Base-by-base conservation (phyloP, 2,797 vertebrate genomes). In the Melanotaenia maccullochi region DNA sequence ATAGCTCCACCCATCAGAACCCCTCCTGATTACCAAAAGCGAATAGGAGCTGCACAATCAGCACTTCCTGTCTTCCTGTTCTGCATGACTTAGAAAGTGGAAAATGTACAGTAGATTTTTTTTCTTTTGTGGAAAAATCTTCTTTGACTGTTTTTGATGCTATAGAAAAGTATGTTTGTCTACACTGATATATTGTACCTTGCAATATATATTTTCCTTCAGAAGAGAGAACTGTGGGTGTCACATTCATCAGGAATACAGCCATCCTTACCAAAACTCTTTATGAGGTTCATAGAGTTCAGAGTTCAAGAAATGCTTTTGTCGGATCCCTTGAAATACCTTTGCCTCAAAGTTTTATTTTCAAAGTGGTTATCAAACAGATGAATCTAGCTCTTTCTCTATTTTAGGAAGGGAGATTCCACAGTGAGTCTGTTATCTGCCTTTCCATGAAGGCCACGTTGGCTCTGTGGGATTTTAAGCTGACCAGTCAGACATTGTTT, bases 1-100 rank as follows among this genome's bases (percentile, higher is more conserved):
- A 0, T 81, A 82, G 82, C 89, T 77, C 87, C 87, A 72, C 91
- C 93, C 83, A 85, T 85, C 74, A 78, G 83, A 89, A 77, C 83
- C 76, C 75, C 77, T 86, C 71, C 82, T 82, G 76, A 71, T 79
- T 57, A 76, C 81, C 68, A 25, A 75, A 84, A 82, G 74, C 18
- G n/a, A 85, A 82, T 78, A 85, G 91, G 91, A 94, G 92, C 85
- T 82, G 86, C 84, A 60, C 68, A 85, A 92, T 93, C 93, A 93
- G 93, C 91, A 89, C 78, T 92, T 95, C 91, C 87, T 87, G 79
- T 54, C 78, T 55, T 68, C 78, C 79, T 60, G 59, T 81, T 74
- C 75, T 83, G 80, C 76, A 79, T 75, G 81, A 88, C 67, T 73
- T 35, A 30, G 35, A 83, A 52, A 65, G 42, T 5, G 28, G 51